Conservation (phyloP, 1,140 invertebrate genomes). For the Drosophila athabasca region DNA sequence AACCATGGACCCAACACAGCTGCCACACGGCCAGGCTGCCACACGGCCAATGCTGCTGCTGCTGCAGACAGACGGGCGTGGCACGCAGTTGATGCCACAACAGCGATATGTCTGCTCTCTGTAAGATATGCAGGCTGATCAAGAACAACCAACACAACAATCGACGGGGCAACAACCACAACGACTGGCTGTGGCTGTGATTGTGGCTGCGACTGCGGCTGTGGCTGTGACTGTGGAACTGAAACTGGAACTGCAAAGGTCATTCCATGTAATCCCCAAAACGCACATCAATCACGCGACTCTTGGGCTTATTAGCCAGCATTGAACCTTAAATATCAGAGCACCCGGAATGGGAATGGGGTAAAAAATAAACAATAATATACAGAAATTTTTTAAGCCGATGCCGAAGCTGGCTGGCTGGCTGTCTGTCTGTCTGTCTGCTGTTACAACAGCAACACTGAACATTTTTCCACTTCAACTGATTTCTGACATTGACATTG, state of each 20-base stretch:
- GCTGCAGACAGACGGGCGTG: conserved; percentile 59
- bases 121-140: conserved; percentile 44
- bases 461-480: conserved; percentile 71
- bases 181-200: neutral
- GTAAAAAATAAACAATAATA: conserved; percentile 12
- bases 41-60: neutral
- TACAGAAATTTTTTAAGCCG: conserved; percentile 25
- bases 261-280: conserved; percentile 63
- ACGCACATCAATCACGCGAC: conserved; percentile 68
- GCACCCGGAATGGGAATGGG: neutral
- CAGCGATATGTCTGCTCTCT: conserved; percentile 30
- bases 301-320: conserved; percentile 50
- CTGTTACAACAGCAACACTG: conserved; percentile 44
- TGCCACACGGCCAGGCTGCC: conserved; percentile 19
- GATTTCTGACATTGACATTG: conserved; percentile 81
- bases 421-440: too few species aligned
- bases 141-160: conserved; percentile 43
- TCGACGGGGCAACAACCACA: conserved; percentile 5
- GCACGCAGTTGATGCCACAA: conserved; percentile 65
- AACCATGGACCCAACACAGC: conserved; percentile 39
- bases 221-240: too few species aligned
- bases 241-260: conserved; percentile 8
- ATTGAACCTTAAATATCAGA: conserved; percentile 47
- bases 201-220: too few species aligned
- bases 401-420: neutral